These are phyloP conservation scores for Lates japonicus DNA, from an alignment of 2,797 vertebrate species.

Conservation along the genomic window DNA sequence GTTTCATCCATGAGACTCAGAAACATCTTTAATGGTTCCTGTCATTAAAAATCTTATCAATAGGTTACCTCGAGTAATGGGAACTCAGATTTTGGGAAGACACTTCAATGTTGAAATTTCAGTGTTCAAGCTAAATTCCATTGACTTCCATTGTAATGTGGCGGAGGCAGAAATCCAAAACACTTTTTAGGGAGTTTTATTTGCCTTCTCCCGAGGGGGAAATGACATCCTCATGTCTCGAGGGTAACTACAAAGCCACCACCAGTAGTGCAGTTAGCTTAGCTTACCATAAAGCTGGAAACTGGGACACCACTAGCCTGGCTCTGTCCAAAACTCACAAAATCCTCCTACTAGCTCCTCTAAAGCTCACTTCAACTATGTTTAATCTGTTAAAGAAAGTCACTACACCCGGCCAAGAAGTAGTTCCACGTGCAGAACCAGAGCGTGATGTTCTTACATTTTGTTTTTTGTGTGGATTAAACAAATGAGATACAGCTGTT, in stretches of 20 bases:
- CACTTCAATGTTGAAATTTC: background rate
- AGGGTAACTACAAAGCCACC: background rate
- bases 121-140: background rate
- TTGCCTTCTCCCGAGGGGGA: no score
- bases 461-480: background rate
- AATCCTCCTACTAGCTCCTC: background rate
- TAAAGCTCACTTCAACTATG: background rate
- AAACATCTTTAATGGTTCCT: background rate
- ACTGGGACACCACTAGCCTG: no score
- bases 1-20: conserved; percentile 11
- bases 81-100: no score
- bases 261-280: background rate
- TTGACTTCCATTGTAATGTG: background rate
- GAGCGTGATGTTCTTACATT: background rate
- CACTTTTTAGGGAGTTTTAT: background rate
- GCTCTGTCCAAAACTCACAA: no score
- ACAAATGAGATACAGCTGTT: background rate
- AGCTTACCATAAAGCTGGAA: background rate
- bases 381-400: background rate
- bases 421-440: background rate
- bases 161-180: background rate
- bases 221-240: background rate
- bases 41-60: background rate
- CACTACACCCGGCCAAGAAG: background rate
- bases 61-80: no score